Percentiles rank a stretch among this genome's conserved stretches.
These are phyloP conservation scores for Lypha dubia DNA, from an alignment of 2,888 invertebrate genomes.

Conservation along the genomic window DNA sequence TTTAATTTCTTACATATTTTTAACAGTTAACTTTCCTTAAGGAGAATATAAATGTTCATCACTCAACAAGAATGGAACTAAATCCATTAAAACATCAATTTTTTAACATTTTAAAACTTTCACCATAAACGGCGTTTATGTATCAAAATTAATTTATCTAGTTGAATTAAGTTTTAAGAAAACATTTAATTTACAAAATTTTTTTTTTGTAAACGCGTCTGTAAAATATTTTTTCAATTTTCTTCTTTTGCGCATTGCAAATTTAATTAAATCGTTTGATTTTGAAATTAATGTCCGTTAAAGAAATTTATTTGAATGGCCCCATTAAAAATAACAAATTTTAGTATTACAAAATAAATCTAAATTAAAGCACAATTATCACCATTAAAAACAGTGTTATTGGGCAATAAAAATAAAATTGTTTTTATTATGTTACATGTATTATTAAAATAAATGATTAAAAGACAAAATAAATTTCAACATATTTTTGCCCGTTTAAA, in stretches of 20 bases:
- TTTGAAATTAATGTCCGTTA: slow-evolving; percentile 37
- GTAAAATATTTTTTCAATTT: no score
- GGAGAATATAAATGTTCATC: no score
- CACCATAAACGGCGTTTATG: no score
- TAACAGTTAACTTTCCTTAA: no score
- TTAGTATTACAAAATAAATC: slow-evolving; percentile 38
- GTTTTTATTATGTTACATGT: slow-evolving; percentile 55
- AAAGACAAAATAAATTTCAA: slow-evolving; percentile 18
- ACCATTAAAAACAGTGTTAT: slow-evolving; percentile 56
- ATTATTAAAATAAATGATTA: slow-evolving; percentile 40
- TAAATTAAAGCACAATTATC: slow-evolving; percentile 42
- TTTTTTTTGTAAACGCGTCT: no score
- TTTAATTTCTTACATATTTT: no score
- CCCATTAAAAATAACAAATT: slow-evolving; percentile 36
- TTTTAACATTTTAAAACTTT: no score
- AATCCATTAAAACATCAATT: no score
- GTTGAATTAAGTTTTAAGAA: no score
- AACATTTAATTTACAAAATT: no score
- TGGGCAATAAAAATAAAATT: slow-evolving; percentile 49
- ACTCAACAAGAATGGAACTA: no score
- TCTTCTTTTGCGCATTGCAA: neutral
- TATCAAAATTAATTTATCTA: no score
- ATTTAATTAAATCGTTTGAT: slow-evolving; percentile 44
- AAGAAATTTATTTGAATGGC: slow-evolving; percentile 34
- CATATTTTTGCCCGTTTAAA: neutral